Conservation (phyloP, 2,888 invertebrate genomes). For the Xiphydria camelus region DNA sequence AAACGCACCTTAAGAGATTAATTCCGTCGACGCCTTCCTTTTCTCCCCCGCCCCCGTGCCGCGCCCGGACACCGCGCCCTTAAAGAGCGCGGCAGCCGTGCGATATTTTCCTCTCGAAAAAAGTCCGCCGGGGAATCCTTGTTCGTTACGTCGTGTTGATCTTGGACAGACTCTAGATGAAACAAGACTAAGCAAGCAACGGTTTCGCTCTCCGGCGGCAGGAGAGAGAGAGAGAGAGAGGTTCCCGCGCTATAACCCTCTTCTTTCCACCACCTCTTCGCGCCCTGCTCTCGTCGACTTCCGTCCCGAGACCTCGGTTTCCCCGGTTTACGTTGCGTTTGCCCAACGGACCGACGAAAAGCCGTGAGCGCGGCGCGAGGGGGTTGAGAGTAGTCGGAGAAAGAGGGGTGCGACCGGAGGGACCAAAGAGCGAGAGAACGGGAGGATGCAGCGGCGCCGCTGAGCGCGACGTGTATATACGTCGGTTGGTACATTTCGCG, state of each 20-base stretch:
- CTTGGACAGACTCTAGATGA: conserved; percentile 15
- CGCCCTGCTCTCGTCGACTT: not conserved
- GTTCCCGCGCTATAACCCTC: no score
- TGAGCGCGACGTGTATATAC: no score
- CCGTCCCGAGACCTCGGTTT: not conserved
- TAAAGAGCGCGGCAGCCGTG: conserved; percentile 10
- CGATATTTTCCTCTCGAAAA: conserved; percentile 18
- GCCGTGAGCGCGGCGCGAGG: conserved; percentile 18
- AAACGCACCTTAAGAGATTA: conserved; percentile 32
- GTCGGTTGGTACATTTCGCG: no score
- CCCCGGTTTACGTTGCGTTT: not conserved
- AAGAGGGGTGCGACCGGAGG: no score
- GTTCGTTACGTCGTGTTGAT: conserved; percentile 29
- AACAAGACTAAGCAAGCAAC: conserved; percentile 2
- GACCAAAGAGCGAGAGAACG: no score
- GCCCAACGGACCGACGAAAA: conserved; percentile 23
- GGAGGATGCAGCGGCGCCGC: no score
- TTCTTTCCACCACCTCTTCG: not conserved
- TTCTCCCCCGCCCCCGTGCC: not conserved
- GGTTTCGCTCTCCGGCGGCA: not conserved
- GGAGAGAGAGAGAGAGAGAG: not conserved
- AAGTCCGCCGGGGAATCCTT: conserved; percentile 21
- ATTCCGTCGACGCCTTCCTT: conserved; percentile 18
- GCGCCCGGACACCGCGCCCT: not conserved
- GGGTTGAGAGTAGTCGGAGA: no score